Evolutionary conservation across 2,888 invertebrate species (phyloP).

Genomic region (Sinotaia quadrata): DNA sequence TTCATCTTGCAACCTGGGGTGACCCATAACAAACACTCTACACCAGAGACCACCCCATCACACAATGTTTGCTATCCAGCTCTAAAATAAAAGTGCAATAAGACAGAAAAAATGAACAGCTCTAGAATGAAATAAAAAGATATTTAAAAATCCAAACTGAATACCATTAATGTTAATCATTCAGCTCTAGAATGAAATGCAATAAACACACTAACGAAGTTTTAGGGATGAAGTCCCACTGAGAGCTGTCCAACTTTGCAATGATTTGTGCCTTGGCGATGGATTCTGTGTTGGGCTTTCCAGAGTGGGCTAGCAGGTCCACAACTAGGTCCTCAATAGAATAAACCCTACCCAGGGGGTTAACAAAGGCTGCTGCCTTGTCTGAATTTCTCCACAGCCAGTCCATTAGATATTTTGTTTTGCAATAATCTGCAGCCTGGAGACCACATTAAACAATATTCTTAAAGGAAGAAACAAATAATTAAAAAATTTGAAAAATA

Average conservation of each 20-base stretch:
- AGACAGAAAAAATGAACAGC: no score
- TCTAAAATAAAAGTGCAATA: no score
- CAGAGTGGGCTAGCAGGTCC: not conserved
- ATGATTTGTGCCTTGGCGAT: not conserved
- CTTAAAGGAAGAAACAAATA: no score
- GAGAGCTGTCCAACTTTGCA: not conserved
- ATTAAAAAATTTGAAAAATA: no score
- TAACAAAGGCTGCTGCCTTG: not conserved
- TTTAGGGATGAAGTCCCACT: constrained; percentile 11
- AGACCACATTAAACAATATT: not conserved
- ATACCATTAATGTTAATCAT: no score
- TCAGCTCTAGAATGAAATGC: no score
- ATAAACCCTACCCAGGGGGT: constrained; percentile 12
- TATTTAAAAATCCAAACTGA: no score
- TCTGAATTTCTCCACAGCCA: constrained; percentile 11
- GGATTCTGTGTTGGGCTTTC: not conserved
- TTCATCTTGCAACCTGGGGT: no score
- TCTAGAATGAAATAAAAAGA: no score
- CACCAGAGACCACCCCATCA: no score
- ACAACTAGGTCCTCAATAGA: constrained; percentile 14
- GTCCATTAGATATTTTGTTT: constrained; percentile 6
- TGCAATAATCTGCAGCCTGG: constrained; percentile 13
- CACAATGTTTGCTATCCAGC: no score
- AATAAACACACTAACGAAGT: not conserved
- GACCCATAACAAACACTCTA: no score